phyloP scores from a whole-genome alignment of 1,140 invertebrate genomes.

The Popillia japonica region DNA sequence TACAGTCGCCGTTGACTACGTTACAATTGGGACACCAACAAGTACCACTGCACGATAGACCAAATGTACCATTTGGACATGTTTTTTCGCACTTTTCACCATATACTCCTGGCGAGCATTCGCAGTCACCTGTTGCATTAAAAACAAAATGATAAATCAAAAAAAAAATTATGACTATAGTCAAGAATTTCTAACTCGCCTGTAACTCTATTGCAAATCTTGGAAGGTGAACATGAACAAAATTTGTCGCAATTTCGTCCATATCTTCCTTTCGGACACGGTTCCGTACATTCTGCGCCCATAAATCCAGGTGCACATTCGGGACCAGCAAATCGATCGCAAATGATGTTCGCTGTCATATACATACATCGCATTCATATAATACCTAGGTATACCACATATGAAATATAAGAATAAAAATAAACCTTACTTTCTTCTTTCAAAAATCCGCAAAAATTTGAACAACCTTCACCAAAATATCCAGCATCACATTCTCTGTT shows the following conservation, averaged over 20 bases:
- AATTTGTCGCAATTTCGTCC: not conserved
- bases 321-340: not conserved
- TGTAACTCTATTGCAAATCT: not conserved
- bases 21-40: too few species aligned
- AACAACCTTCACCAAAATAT: not conserved
- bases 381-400: too few species aligned
- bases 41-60: too few species aligned
- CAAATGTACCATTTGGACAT: too few species aligned
- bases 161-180: too few species aligned
- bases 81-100: too few species aligned
- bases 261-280: not conserved
- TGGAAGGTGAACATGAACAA: not conserved
- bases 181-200: not conserved
- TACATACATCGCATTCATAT: too few species aligned
- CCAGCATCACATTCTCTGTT: not conserved
- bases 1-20: too few species aligned
- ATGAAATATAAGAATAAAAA: not conserved
- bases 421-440: not conserved
- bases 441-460: not conserved
- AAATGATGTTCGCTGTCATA: not conserved
- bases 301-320: not conserved
- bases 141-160: too few species aligned
- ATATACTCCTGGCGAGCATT: too few species aligned
- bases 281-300: not conserved
- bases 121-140: too few species aligned